These are phyloP conservation scores for Lepidotrigona ventralis DNA, from an alignment of 1,140 invertebrate species.

Conservation along the genomic window DNA sequence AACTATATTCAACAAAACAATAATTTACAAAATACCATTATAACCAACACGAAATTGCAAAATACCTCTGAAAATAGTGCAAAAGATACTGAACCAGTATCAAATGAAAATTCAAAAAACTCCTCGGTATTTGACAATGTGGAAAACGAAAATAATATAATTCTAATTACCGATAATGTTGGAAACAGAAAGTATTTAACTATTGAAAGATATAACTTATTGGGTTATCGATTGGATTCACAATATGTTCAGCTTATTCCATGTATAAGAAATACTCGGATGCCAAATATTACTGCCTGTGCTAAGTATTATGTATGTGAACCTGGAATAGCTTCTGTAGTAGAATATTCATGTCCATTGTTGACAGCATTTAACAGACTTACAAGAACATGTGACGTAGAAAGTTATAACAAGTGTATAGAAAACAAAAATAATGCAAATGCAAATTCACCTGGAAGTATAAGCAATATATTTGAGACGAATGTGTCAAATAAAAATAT, in stretches of 20 bases:
- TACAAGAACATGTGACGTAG: conserved; percentile 76
- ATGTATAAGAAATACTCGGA: conserved; percentile 76
- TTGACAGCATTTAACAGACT: conserved; percentile 79
- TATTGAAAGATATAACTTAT: conserved; percentile 57
- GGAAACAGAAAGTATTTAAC: conserved; percentile 69
- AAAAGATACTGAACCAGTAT: not conserved
- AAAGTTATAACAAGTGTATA: conserved; percentile 66
- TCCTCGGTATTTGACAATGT: conserved; percentile 21
- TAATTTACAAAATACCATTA: conserved; percentile 35
- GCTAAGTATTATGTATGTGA: conserved; percentile 80
- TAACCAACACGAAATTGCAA: not conserved
- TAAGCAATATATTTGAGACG: not conserved
- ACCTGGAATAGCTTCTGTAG: conserved; percentile 74
- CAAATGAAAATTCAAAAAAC: not conserved
- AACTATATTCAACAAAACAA: conserved; percentile 48
- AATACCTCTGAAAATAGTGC: not conserved
- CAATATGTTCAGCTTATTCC: conserved; percentile 74
- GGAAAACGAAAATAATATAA: conserved; percentile 55
- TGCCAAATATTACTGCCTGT: conserved; percentile 79
- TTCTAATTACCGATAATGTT: conserved; percentile 63
- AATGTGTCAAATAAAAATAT: conserved; percentile 28
- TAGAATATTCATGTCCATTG: conserved; percentile 78
- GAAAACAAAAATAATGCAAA: conserved; percentile 4
- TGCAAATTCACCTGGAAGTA: not conserved
- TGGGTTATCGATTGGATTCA: conserved; percentile 53